Conservation (phyloP, 2,888 invertebrate genomes). For the Phania funesta region DNA sequence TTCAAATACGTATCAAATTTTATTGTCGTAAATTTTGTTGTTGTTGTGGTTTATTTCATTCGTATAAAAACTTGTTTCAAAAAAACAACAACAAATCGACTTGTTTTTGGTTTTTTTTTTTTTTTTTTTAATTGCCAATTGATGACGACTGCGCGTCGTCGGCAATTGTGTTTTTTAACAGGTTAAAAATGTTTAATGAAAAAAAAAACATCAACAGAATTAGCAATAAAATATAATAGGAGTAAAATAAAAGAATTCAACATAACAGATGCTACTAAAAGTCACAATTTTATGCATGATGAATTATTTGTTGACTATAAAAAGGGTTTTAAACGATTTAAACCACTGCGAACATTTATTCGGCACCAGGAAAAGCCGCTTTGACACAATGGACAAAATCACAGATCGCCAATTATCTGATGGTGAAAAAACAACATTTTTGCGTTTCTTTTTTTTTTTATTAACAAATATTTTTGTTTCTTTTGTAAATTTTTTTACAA, state of each 20-base stretch:
- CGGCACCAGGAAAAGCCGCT: background rate
- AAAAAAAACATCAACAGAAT: conserved; percentile 37
- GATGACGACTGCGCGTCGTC: conserved; percentile 57
- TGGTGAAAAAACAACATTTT: conserved; percentile 19
- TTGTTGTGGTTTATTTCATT: conserved; percentile 3
- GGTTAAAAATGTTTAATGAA: conserved; percentile 40
- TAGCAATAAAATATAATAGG: background rate
- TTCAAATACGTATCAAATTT: conserved; percentile 59
- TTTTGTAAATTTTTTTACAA: conserved; percentile 11
- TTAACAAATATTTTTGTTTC: conserved; percentile 24
- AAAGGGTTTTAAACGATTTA: conserved; percentile 32
- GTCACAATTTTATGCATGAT: conserved; percentile 52
- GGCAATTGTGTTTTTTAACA: conserved; percentile 9
- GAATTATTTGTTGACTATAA: conserved; percentile 18
- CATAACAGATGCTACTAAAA: conserved; percentile 56
- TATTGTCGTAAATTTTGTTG: background rate
- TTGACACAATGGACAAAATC: background rate
- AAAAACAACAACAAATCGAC: conserved; percentile 42
- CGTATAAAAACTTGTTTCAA: conserved; percentile 59
- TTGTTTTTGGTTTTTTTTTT: conserved; percentile 33
- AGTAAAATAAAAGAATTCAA: conserved; percentile 11
- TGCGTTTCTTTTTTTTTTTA: conserved; percentile 53
- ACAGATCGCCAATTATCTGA: conserved; percentile 24
- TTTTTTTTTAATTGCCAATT: conserved; percentile 52
- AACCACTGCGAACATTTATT: conserved; percentile 6